A percentile compares a stretch with the other conserved stretches of the same genome.
These are phyloP conservation scores for Anoplolepis gracilipes DNA, from an alignment of 1,140 invertebrate species.

Conservation along the genomic window DNA sequence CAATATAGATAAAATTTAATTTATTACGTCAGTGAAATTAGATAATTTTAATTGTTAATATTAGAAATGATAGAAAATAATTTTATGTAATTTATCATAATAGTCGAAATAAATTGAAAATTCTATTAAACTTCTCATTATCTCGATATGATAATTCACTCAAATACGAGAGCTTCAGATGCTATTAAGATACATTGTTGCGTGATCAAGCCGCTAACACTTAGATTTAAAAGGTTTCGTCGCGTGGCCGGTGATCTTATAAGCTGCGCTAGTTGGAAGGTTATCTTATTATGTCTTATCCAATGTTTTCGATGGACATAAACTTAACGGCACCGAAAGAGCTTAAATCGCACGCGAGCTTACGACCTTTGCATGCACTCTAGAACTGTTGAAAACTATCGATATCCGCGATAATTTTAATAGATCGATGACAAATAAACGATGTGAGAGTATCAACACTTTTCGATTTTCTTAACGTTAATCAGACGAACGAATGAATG, in stretches of 20 bases:
- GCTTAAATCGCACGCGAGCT: conserved; percentile 83
- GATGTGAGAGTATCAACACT: neutral
- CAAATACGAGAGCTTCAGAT: conserved; percentile 2
- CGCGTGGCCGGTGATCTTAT: conserved; percentile 84
- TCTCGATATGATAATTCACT: neutral
- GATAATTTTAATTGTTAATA: neutral
- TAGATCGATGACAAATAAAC: neutral
- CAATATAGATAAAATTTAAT: neutral
- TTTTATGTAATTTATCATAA: neutral
- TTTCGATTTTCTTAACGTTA: neutral
- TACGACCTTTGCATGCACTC: conserved; percentile 52
- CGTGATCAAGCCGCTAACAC: conserved; percentile 73
- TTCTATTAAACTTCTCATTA: neutral
- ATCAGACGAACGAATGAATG: neutral
- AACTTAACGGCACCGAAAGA: conserved; percentile 71
- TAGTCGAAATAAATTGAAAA: neutral
- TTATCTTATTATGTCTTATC: conserved; percentile 85
- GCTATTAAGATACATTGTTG: conserved; percentile 56
- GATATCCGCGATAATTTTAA: neutral
- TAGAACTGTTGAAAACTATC: neutral
- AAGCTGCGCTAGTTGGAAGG: conserved; percentile 78
- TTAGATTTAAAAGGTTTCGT: conserved; percentile 85
- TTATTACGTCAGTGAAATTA: neutral
- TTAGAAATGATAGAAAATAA: neutral
- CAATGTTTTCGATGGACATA: conserved; percentile 80